phyloP scores from a whole-genome alignment of 2,113 vertebrate genomes.

The Ochotona curzoniae region DNA sequence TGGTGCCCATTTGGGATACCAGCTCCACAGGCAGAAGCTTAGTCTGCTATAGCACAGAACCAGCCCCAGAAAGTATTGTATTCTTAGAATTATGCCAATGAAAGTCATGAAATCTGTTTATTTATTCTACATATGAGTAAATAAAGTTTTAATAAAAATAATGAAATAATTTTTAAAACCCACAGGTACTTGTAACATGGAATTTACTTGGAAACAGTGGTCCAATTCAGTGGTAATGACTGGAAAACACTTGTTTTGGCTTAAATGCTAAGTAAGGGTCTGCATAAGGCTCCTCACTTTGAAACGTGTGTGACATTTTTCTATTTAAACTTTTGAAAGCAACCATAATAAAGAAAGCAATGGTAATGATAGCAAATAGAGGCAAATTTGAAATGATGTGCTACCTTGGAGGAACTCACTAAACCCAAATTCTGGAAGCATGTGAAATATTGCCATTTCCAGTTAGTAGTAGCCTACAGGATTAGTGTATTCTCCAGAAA shows the following conservation, averaged over 20 bases:
- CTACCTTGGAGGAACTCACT: not conserved
- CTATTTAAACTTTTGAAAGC: not conserved
- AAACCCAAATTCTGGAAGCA: not conserved
- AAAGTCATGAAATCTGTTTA: no score
- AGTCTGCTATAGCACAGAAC: no score
- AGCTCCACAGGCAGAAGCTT: no score
- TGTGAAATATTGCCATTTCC: slow-evolving; percentile 44
- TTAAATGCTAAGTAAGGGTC: not conserved
- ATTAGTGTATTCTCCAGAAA: not conserved
- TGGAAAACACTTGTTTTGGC: not conserved
- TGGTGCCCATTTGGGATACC: no score
- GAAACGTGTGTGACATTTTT: slow-evolving; percentile 1
- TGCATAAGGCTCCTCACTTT: not conserved
- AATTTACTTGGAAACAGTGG: not conserved
- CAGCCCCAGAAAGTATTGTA: no score
- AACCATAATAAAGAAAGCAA: not conserved
- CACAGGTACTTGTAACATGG: not conserved
- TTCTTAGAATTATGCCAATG: no score
- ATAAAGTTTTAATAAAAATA: not conserved
- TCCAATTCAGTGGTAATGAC: not conserved
- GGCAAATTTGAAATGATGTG: not conserved
- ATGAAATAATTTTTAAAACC: not conserved
- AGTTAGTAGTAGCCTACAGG: not conserved
- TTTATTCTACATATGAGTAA: no score
- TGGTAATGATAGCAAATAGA: not conserved